Conservation (phyloP, 2,888 invertebrate genomes). For the Agonum fuliginosum region DNA sequence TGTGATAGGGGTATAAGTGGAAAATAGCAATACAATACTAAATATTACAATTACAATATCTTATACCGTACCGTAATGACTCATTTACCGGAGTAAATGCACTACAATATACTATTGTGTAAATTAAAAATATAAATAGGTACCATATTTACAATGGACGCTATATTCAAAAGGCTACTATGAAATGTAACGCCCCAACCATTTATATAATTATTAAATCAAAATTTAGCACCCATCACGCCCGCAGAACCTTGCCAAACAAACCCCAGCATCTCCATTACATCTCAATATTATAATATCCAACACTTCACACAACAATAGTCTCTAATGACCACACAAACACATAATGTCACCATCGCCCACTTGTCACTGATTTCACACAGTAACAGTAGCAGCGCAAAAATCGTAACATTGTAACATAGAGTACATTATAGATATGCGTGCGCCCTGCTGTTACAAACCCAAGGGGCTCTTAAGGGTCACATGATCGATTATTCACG, state of each 20-base stretch:
- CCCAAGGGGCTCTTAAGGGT: constrained; percentile 1
- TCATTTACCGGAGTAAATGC: too few species aligned
- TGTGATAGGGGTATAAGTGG: too few species aligned
- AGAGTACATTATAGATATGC: not conserved
- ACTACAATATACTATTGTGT: too few species aligned
- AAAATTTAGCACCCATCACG: not conserved
- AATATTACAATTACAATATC: too few species aligned
- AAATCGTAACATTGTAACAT: constrained; percentile 5
- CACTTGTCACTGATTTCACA: constrained; percentile 26
- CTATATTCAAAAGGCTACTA: too few species aligned
- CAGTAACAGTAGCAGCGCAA: constrained; percentile 13
- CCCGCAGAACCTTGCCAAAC: constrained; percentile 1
- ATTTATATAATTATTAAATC: not conserved
- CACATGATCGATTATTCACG: constrained; percentile 43
- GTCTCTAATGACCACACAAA: constrained; percentile 29
- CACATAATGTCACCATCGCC: constrained; percentile 1
- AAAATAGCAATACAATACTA: too few species aligned
- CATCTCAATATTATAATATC: constrained; percentile 17
- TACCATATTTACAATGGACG: too few species aligned
- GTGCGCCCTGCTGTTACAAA: not conserved
- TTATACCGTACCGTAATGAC: too few species aligned
- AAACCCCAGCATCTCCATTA: constrained; percentile 2
- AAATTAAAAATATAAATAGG: too few species aligned
- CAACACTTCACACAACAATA: constrained; percentile 33
- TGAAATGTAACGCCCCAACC: too few species aligned